These are phyloP conservation scores for Zenarchopterus dispar DNA, from an alignment of 2,797 vertebrate genomes.

Conservation along the genomic window DNA sequence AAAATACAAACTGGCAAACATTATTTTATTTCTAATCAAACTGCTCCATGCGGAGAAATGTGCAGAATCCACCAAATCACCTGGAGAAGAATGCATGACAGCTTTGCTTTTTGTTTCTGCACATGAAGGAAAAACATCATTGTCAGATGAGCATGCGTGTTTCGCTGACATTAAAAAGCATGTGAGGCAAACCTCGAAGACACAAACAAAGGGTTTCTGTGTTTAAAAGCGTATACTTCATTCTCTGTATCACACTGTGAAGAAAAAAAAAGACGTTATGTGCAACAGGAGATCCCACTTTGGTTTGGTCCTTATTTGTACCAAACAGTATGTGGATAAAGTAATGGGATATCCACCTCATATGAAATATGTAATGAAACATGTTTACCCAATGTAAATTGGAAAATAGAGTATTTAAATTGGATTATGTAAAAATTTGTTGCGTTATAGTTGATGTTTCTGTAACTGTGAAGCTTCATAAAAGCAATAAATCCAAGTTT, in stretches of 20 bases:
- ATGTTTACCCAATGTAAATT: too few relatives aligned
- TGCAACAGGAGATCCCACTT: too few relatives aligned
- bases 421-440: too few relatives aligned
- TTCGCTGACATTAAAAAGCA: conserved; percentile 49
- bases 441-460: too few relatives aligned
- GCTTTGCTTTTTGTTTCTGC: conserved; percentile 27
- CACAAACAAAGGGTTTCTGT: conserved; percentile 6
- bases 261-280: neutral
- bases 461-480: too few relatives aligned
- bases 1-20: conserved; percentile 14
- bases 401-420: too few relatives aligned
- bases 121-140: conserved; percentile 10
- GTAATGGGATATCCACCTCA: too few relatives aligned
- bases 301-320: too few relatives aligned
- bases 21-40: conserved; percentile 12
- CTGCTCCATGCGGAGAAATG: conserved; percentile 36
- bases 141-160: conserved; percentile 48
- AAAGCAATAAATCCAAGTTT: neutral
- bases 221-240: conserved; percentile 18
- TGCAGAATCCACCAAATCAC: conserved; percentile 30
- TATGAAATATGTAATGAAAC: too few relatives aligned
- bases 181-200: conserved; percentile 44
- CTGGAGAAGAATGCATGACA: conserved; percentile 44
- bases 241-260: conserved; percentile 44
- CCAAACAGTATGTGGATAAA: too few relatives aligned